Base-by-base conservation (phyloP, 2,113 vertebrate genomes). In the Microtus ochrogaster region DNA sequence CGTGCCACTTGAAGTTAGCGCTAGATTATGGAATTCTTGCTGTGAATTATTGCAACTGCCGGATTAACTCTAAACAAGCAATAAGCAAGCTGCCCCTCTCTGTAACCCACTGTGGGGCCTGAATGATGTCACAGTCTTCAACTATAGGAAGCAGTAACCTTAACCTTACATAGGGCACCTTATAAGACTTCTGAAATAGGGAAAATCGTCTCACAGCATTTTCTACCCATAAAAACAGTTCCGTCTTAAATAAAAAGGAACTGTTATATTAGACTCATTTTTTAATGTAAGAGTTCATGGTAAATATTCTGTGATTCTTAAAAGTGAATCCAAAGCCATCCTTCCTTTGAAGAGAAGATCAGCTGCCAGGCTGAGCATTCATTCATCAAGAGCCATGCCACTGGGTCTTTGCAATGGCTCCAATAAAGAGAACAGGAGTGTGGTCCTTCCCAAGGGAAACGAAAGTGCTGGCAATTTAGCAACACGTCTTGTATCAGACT, bases 211-310 rank as follows among this genome's bases (percentile, higher is more conserved):
- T 47, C 33, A 92, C 10, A 52, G 72, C 2, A 73, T 58, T 89
- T 96, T 95, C 63, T 79, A 87, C 3, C 74, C n/a, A 70, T 82
- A 21, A 94, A 86, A 30, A 79, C 66, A 81, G 65, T 79, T 44
- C 41, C 66, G 30, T 65, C n/a, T 65, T 66, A 39, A 72, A 49
- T 65, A 21, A 91, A 92, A 90, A 73, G 3, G 74, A 93, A 61
- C 44, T 49, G 39, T 7, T 70, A 44, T 78, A 91, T 68, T 87
- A 63, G n/a, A 14, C 16, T 84, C 28, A 39, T 41, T 78, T 86
- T 39, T 26, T 19, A 22, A 47, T 83, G 68, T 0, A 74, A 77
- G 73, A 73, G 5, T 39, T 21, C 28, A 7, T 30, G 16, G 17
- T 11, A 24, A 84, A 36, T 47, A 86, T 36, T 77, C n/a, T 66